phyloP scores from a whole-genome alignment of 1,140 invertebrate species.

The Cotesia glomerata region DNA sequence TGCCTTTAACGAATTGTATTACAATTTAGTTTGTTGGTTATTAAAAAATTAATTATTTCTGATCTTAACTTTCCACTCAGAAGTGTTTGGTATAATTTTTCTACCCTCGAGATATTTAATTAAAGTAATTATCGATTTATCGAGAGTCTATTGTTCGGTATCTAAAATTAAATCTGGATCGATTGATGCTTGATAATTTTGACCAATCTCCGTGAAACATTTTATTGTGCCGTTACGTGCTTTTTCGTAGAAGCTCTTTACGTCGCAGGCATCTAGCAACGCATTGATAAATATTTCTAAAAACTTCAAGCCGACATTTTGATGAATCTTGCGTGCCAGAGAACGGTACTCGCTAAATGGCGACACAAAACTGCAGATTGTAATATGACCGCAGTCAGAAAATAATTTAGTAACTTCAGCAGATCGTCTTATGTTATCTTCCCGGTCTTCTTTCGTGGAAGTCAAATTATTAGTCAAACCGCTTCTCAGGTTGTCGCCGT shows the following conservation, averaged over 20 bases:
- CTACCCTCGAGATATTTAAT: slow-evolving; percentile 78
- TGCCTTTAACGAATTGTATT: too few species aligned
- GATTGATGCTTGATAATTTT: slow-evolving; percentile 88
- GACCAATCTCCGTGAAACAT: slow-evolving; percentile 97
- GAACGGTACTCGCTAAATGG: slow-evolving; percentile 93
- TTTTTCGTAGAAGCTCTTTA: slow-evolving; percentile 98
- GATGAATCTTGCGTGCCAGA: slow-evolving; percentile 87
- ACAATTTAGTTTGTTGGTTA: too few species aligned
- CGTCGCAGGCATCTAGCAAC: slow-evolving; percentile 93
- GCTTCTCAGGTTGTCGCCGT: slow-evolving; percentile 96
- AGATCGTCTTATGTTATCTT: slow-evolving; percentile 96
- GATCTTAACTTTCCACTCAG: too few species aligned
- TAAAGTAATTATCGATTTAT: slow-evolving; percentile 83
- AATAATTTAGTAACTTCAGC: slow-evolving; percentile 98
- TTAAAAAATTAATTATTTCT: too few species aligned
- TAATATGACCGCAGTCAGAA: slow-evolving; percentile 95
- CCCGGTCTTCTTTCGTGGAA: slow-evolving; percentile 92
- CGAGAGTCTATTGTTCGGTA: slow-evolving; percentile 79
- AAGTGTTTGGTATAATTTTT: slow-evolving; percentile 64
- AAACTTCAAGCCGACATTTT: slow-evolving; percentile 87
- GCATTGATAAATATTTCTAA: slow-evolving; percentile 97
- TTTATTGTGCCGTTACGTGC: slow-evolving; percentile 92
- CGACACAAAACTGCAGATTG: slow-evolving; percentile 96
- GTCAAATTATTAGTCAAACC: slow-evolving; percentile 96
- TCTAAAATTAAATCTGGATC: slow-evolving; percentile 87